These are phyloP conservation scores for Ceratina calcarata DNA, from an alignment of 1,140 invertebrate genomes.

Conservation along the genomic window DNA sequence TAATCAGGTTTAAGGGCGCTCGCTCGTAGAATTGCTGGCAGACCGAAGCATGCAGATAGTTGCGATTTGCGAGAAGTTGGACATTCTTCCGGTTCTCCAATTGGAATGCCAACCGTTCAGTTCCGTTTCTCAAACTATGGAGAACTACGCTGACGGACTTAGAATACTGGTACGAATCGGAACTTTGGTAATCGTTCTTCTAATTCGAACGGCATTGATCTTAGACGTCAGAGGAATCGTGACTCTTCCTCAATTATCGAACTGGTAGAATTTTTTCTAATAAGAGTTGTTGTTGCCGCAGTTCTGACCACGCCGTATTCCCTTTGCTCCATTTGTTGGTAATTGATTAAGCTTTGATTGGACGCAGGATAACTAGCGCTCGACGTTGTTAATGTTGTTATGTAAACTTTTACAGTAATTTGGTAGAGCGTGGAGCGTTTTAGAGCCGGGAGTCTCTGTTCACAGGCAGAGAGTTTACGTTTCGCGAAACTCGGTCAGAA, in stretches of 20 bases:
- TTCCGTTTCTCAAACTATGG: background rate
- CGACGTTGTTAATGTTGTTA: slow-evolving; percentile 9
- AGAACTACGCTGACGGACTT: background rate
- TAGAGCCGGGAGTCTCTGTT: background rate
- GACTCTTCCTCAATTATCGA: too few relatives aligned
- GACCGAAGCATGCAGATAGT: slow-evolving; percentile 9
- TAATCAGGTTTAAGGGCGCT: slow-evolving; percentile 13
- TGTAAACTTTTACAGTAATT: background rate
- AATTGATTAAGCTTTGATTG: too few relatives aligned
- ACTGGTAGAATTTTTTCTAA: too few relatives aligned
- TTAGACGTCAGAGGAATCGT: too few relatives aligned
- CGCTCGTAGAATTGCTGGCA: background rate
- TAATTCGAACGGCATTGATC: too few relatives aligned
- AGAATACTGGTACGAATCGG: too few relatives aligned
- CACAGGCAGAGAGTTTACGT: background rate
- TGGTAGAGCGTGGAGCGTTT: background rate
- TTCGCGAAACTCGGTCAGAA: slow-evolving; percentile 20
- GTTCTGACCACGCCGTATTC: too few relatives aligned
- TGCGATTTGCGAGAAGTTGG: slow-evolving; percentile 3
- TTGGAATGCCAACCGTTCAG: background rate
- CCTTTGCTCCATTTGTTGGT: too few relatives aligned
- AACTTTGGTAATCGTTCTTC: too few relatives aligned
- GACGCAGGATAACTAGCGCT: background rate
- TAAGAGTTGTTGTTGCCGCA: too few relatives aligned
- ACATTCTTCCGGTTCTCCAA: slow-evolving; percentile 31